A percentile compares a stretch with the other conserved stretches of the same genome.
Conservation (phyloP, 2,797 vertebrate genomes). For the Tiaroga cobitis region DNA sequence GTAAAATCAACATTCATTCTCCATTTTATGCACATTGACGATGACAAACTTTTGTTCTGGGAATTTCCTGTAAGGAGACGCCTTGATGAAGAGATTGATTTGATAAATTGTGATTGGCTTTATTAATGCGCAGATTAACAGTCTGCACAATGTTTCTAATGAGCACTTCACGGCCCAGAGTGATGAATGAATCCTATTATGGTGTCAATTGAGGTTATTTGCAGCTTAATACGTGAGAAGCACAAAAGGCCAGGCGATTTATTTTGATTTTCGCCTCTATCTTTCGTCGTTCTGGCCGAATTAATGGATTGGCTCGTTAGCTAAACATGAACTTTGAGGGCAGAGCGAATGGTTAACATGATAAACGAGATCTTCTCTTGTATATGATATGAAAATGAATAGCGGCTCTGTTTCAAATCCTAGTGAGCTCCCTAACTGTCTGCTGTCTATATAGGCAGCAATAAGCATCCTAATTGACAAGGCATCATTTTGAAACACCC, state of each 20-base stretch:
- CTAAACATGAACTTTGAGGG: constrained; percentile 3
- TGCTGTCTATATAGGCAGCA: background rate
- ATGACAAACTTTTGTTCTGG: background rate
- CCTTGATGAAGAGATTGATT: background rate
- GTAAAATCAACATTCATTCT: constrained; percentile 3
- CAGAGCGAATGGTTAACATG: background rate
- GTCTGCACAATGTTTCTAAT: constrained; percentile 23
- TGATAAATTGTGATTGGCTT: background rate
- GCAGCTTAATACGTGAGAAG: constrained; percentile 39
- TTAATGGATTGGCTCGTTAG: constrained; percentile 44
- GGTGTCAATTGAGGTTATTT: constrained; percentile 48
- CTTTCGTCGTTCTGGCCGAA: background rate
- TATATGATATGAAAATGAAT: background rate
- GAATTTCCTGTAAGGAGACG: background rate
- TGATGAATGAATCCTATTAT: constrained; percentile 61
- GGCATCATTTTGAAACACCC: background rate
- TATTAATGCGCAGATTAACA: background rate
- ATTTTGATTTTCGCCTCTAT: constrained; percentile 18
- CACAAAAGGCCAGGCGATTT: constrained; percentile 32
- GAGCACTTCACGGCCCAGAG: constrained; percentile 49
- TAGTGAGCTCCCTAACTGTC: background rate
- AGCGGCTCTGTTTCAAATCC: background rate
- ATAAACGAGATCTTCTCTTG: background rate
- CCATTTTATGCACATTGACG: background rate
- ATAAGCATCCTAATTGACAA: background rate